A percentile compares a stretch with the other conserved stretches of the same genome.
Evolutionary conservation across 2,888 invertebrate genomes (phyloP).

Genomic region (Xylocampa areola): DNA sequence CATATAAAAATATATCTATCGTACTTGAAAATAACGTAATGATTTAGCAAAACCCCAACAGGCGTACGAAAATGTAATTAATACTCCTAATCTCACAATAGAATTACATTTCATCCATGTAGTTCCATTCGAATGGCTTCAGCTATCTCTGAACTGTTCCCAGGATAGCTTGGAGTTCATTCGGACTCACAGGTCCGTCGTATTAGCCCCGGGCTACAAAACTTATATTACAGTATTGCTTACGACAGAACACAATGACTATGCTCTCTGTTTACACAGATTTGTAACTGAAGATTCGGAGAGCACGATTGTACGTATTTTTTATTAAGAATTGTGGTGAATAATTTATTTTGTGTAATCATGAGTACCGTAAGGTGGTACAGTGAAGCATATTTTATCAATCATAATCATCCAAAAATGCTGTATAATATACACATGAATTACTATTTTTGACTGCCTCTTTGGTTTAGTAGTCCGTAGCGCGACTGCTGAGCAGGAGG

Average conservation of each 20-base stretch:
- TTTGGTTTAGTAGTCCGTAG: no score
- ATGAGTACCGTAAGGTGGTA: no score
- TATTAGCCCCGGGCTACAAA: slow-evolving; percentile 32
- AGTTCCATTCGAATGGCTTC: slow-evolving; percentile 13
- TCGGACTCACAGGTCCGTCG: slow-evolving; percentile 23
- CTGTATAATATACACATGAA: no score
- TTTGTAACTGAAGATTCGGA: slow-evolving; percentile 12
- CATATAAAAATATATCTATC: no score
- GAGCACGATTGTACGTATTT: no score
- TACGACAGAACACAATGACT: background rate
- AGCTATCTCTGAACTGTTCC: slow-evolving; percentile 24
- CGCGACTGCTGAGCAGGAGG: no score
- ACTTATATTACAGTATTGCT: slow-evolving; percentile 26
- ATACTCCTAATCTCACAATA: slow-evolving; percentile 12
- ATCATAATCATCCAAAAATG: no score
- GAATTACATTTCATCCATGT: slow-evolving; percentile 2
- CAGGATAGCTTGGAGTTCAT: slow-evolving; percentile 25
- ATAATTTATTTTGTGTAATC: no score
- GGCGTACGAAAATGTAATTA: background rate
- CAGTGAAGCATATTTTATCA: no score
- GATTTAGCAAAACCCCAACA: background rate
- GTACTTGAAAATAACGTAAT: no score
- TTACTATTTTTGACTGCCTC: no score
- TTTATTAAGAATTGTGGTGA: no score
- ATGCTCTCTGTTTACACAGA: slow-evolving; percentile 17